phyloP scores from a whole-genome alignment of 2,113 vertebrate genomes.

The Eidolon helvum region DNA sequence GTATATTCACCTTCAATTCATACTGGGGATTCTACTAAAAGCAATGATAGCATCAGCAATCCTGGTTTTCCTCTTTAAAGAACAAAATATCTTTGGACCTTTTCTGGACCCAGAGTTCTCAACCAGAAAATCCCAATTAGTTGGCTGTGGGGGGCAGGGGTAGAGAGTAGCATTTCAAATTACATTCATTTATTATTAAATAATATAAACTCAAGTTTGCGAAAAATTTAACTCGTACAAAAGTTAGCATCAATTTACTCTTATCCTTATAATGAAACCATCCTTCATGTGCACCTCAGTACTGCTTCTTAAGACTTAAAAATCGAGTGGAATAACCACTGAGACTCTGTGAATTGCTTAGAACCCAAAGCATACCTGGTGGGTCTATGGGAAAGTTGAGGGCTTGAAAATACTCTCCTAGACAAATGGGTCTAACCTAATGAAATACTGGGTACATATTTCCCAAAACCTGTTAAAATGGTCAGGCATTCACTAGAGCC shows the following conservation, averaged over 20 bases:
- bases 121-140: neutral
- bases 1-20: neutral
- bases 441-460: neutral
- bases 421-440: neutral
- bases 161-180: neutral
- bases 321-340: neutral
- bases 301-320: neutral
- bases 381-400: neutral
- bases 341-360: neutral
- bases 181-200: neutral
- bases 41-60: neutral
- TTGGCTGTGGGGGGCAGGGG: accelerated
- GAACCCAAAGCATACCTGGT: neutral
- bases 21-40: neutral
- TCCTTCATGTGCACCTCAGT: neutral
- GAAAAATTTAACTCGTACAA: neutral
- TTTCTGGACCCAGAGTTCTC: neutral
- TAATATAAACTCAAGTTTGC: neutral
- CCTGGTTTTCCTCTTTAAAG: neutral
- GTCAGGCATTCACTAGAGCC: neutral
- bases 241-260: neutral
- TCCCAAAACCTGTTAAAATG: neutral
- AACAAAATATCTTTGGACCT: neutral
- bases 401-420: neutral
- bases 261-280: neutral